These are phyloP conservation scores for Latrodectus hesperus DNA, from an alignment of 2,888 invertebrate genomes.

Conservation along the genomic window DNA sequence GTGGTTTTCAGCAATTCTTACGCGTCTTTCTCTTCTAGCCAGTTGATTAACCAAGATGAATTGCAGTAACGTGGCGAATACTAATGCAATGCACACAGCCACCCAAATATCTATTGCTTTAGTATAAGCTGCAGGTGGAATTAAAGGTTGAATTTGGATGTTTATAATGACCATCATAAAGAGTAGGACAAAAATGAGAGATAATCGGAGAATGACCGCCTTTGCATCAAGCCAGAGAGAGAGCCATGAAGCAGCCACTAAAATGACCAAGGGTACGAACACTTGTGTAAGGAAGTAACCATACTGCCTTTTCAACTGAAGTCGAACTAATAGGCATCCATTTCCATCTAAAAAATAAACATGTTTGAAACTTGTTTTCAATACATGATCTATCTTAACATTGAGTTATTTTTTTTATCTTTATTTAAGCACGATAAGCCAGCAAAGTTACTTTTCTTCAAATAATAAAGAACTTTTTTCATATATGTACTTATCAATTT, in stretches of 20 bases:
- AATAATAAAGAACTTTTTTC: too few species aligned
- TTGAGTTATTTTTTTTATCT: too few species aligned
- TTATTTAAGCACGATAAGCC: too few species aligned
- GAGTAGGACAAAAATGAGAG: constrained; percentile 54
- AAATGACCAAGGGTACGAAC: constrained; percentile 54
- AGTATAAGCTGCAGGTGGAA: constrained; percentile 47
- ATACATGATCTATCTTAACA: neutral
- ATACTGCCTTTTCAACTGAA: constrained; percentile 57
- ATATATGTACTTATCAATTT: too few species aligned
- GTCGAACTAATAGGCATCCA: constrained; percentile 48
- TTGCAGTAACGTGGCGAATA: constrained; percentile 48
- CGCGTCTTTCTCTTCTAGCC: constrained; percentile 53
- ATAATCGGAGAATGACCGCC: constrained; percentile 53
- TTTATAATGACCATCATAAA: constrained; percentile 59
- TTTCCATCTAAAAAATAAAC: constrained; percentile 44
- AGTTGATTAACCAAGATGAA: constrained; percentile 62
- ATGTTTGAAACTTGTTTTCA: neutral
- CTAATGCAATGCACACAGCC: constrained; percentile 56
- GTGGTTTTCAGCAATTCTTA: constrained; percentile 52
- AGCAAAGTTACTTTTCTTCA: too few species aligned
- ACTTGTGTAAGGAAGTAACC: constrained; percentile 58
- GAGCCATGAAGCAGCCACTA: constrained; percentile 59
- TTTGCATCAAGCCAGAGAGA: constrained; percentile 60
- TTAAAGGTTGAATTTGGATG: constrained; percentile 26
- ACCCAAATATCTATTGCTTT: constrained; percentile 67